Evolutionary conservation across 2,888 invertebrate genomes (phyloP), one percentile per base, ranked within the genome.

Genomic region (Dexiosoma caninum): DNA sequence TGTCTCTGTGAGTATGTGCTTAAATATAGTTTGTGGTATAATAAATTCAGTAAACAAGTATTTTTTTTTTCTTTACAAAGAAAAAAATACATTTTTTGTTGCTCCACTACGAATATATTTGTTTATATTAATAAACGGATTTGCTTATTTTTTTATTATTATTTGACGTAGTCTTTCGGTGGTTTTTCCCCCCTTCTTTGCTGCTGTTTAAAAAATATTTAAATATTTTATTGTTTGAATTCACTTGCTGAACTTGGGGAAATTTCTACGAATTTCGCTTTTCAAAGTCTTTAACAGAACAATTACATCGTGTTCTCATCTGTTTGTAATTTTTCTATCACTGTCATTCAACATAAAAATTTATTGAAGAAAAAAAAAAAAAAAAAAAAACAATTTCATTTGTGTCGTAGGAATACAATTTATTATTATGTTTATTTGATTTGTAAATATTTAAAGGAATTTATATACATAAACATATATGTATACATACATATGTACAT

Each of bases 1-100:
- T 27, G 21, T 27, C 0, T 67, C 4, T 30, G 9, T 44, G n/a
- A 19, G 12, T n/a, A n/a, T 42, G 42, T 14, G 49, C 12, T 35
- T 69, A 21, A 32, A 42, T 32, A 49, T 51, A 62, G 21, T 23
- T 14, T 62, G 42, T 51, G 51, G 51, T 32, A 42, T 72, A 30
- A 72, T 72, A 62, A 71, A 71, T 35, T 62, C 23, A 53, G 32
- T 62, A 62, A 32, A 53, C 51, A 42, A 51, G 40, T 42, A 14
- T 71, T 9, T 21, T 44, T 55, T 44, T 4, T 27, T 30, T 32
- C 9, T 35, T 23, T 3, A 27, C 27, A 5, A 27, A 5, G 27
- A 27, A 27, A 27, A 27, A 27, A 27, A 27, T 5, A 27, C 27
- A 27, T 27, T 55, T n/a, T 55, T 14, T 55, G 21, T 21, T 23